Base-by-base conservation (phyloP, 2,113 vertebrate genomes). In the Dinomys branickii region DNA sequence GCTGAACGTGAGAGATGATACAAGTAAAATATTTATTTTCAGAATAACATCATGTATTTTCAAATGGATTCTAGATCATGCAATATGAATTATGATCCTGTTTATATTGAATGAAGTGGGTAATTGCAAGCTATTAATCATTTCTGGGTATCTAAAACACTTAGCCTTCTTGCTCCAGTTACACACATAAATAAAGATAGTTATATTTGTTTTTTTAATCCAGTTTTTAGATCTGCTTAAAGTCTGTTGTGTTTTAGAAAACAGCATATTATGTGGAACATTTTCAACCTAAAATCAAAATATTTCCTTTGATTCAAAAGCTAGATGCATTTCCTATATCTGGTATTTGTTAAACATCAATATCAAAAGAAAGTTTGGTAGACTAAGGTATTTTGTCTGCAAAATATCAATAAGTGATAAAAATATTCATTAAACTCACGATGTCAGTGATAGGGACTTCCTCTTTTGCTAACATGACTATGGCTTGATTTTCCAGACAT, bases 81-180 rank as follows among this genome's bases (percentile, higher is more conserved):
- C 85, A 94, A 94, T 97, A 88, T 94, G 91, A 97, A 97, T 97
- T 97, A 96, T 88, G 90, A 90, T 90, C 85, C 35, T 96, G 92
- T 97, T 97, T 97, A 97, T 90, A 94, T 94, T 90, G 81, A 94
- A 92, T 52, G 75, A 93, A 94, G 50, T 67, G 47, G 65, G 52
- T 94, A 96, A 97, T 97, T 96, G 85, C 96, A 95, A 88, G 95
- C 94, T 97, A 93, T 97, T 95, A 97, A 97, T 98, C 95, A 96
- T 78, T 95, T 96, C 67, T 85, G 84, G n/a, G 47, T 95, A 77
- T 94, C 97, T 92, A 41, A 96, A 97, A 96, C 95, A 78, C 58
- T 73, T 61, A 91, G 54, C 47, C 81, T 96, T 85, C 93, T 78
- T 90, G 61, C 78, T 83, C 63, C 22, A 90, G 89, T 95, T 96